phyloP scores from a whole-genome alignment of 2,113 vertebrate genomes.

The Pelvicachromis taeniatus region DNA sequence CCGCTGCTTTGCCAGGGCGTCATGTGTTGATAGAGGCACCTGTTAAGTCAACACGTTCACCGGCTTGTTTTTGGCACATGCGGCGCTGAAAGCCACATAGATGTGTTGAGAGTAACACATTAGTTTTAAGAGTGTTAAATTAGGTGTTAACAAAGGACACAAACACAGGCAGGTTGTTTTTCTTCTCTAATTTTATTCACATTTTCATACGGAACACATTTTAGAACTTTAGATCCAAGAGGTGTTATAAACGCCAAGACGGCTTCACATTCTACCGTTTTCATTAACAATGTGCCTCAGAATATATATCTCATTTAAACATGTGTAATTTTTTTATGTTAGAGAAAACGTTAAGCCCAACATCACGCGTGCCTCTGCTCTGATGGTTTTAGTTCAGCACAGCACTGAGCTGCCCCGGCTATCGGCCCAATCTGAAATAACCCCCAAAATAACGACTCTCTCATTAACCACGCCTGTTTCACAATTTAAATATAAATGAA shows the following conservation, averaged over 20 bases:
- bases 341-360: neutral
- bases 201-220: neutral
- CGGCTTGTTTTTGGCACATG: constrained; percentile 20
- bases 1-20: constrained; percentile 22
- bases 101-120: constrained; percentile 34
- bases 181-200: neutral
- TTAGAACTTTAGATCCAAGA: neutral
- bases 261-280: neutral
- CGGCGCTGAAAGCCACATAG: neutral
- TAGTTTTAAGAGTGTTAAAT: constrained; percentile 28
- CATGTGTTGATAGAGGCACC: constrained; percentile 46
- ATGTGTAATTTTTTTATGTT: neutral
- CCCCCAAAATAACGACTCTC: constrained; percentile 66
- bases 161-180: neutral
- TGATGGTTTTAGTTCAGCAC: constrained; percentile 22
- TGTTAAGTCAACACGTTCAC: constrained; percentile 49
- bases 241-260: neutral
- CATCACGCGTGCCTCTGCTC: neutral
- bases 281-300: neutral
- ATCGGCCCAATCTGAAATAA: constrained; percentile 66
- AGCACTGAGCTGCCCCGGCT: constrained; percentile 28
- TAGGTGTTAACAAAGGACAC: constrained; percentile 3
- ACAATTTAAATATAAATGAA: constrained; percentile 70
- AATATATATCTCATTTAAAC: neutral
- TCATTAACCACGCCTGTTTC: constrained; percentile 57